Conservation (phyloP, 2,888 invertebrate species). For the Rhogogaster chlorosoma region DNA sequence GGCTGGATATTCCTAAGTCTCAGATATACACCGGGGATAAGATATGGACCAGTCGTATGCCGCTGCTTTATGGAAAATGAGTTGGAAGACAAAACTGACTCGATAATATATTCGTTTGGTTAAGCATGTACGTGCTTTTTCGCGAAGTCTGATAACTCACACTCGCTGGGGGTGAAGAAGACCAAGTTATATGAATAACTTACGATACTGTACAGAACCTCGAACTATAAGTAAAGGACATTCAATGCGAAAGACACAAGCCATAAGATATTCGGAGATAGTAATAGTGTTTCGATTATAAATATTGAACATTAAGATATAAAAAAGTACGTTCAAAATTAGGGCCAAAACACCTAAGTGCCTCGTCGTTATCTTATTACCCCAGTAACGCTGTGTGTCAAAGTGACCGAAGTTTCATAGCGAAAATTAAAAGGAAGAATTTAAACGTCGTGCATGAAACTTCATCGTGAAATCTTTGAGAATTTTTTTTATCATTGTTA, state of each 20-base stretch:
- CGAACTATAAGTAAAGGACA: background rate
- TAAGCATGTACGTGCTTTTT: conserved; percentile 23
- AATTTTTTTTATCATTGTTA: background rate
- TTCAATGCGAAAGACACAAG: background rate
- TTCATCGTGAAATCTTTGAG: background rate
- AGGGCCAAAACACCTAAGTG: conserved; percentile 1
- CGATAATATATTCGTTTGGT: conserved; percentile 15
- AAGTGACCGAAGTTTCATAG: background rate
- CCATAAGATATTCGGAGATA: background rate
- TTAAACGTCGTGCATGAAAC: background rate
- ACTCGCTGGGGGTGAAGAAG: background rate
- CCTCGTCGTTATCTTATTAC: background rate
- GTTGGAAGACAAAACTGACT: background rate
- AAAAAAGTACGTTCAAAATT: background rate
- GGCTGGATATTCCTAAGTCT: background rate
- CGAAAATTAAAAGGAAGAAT: background rate
- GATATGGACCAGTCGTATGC: conserved; percentile 20
- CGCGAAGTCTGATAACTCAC: background rate
- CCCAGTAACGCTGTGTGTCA: background rate
- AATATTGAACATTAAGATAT: background rate
- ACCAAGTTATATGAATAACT: background rate
- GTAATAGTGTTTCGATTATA: background rate
- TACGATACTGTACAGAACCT: background rate
- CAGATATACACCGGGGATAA: conserved; percentile 2
- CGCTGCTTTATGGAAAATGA: conserved; percentile 41